These are phyloP conservation scores for Cheilosia variabilis DNA, from an alignment of 2,888 invertebrate genomes.

Conservation along the genomic window DNA sequence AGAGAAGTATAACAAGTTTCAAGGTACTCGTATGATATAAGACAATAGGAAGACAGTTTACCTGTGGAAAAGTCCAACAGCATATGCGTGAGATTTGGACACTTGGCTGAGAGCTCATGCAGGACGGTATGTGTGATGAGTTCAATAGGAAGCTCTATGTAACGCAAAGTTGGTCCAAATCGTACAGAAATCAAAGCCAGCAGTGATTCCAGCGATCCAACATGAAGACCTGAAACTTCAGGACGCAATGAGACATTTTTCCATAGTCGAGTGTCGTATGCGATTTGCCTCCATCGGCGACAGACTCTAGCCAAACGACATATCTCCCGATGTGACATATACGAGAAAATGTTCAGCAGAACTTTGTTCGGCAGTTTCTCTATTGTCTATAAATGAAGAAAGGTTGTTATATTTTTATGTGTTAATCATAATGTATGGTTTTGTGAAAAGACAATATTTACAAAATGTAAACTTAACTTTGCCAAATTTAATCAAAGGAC, in stretches of 20 bases:
- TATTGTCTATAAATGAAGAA: slow-evolving; percentile 89
- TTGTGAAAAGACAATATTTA: no score
- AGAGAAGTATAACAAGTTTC: background rate
- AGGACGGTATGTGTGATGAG: slow-evolving; percentile 98
- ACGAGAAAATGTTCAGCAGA: slow-evolving; percentile 96
- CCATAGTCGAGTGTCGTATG: slow-evolving; percentile 98
- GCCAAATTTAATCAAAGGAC: no score
- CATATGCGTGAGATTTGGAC: slow-evolving; percentile 97
- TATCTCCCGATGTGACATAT: slow-evolving; percentile 96
- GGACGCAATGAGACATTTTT: slow-evolving; percentile 97
- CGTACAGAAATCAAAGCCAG: slow-evolving; percentile 94
- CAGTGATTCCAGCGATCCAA: slow-evolving; percentile 92
- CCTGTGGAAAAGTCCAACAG: slow-evolving; percentile 97
- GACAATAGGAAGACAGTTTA: slow-evolving; percentile 75
- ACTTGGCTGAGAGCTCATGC: slow-evolving; percentile 98
- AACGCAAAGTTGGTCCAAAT: slow-evolving; percentile 94
- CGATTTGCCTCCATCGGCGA: slow-evolving; percentile 97
- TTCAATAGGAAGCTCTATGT: slow-evolving; percentile 97
- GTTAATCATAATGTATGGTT: no score
- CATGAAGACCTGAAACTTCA: slow-evolving; percentile 93
- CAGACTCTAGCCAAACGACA: slow-evolving; percentile 97
- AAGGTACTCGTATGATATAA: background rate
- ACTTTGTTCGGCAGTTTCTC: slow-evolving; percentile 99
- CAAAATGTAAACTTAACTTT: no score
- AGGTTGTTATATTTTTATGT: background rate